Conservation (phyloP, 2,113 vertebrate genomes). For the Sceloporus undulatus region DNA sequence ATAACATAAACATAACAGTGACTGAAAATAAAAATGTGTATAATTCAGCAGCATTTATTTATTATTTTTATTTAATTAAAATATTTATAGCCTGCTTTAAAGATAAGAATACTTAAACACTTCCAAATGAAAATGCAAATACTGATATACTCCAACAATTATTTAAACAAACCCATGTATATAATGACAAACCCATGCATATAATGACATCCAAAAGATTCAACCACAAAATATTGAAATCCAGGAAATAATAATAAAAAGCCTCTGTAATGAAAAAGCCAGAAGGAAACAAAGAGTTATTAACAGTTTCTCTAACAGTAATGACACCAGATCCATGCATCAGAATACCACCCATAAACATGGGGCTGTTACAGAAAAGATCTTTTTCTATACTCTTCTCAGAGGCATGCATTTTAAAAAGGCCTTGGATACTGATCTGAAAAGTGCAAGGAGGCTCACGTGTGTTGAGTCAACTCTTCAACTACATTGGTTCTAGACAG, state of each 20-base stretch:
- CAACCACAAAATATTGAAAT: neutral
- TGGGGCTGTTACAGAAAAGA: neutral
- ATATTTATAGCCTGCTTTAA: neutral
- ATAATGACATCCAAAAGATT: neutral
- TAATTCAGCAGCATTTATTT: neutral
- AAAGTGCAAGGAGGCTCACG: neutral
- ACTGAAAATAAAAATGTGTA: neutral
- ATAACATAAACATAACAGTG: neutral
- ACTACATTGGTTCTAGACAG: neutral
- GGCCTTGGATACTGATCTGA: neutral
- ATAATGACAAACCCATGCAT: too few relatives aligned
- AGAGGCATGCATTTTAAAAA: too few relatives aligned
- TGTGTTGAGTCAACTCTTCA: too few relatives aligned
- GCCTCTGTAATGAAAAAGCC: neutral
- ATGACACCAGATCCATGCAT: neutral
- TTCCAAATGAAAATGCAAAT: neutral
- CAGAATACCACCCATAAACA: neutral
- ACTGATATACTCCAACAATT: neutral
- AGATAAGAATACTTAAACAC: neutral
- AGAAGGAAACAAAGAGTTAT: neutral
- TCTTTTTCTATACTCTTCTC: too few relatives aligned
- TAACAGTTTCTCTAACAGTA: neutral
- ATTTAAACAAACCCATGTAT: neutral
- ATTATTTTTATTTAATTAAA: neutral
- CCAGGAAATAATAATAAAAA: neutral